A percentile compares a stretch with the other conserved stretches of the same genome.
phyloP scores from a whole-genome alignment of 2,888 invertebrate species.

The Sinelater perroti region DNA sequence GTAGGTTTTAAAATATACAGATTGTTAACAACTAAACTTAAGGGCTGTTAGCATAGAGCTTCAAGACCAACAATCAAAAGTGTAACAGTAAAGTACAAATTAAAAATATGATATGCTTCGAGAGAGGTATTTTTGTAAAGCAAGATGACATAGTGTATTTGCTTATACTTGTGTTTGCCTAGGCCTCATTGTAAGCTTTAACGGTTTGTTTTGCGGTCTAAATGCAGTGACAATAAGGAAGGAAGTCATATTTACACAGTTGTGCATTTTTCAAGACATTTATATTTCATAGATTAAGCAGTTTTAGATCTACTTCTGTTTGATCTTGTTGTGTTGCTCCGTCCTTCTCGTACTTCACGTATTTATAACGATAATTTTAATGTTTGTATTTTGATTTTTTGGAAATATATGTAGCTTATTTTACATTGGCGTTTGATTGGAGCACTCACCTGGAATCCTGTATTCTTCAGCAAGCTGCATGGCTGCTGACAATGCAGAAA shows the following conservation, averaged over 20 bases:
- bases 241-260: not conserved
- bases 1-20: too few species aligned
- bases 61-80: constrained; percentile 1
- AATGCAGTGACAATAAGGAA: too few species aligned
- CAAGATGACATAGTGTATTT: not conserved
- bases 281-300: too few species aligned
- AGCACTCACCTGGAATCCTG: constrained; percentile 73
- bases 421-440: not conserved
- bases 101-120: not conserved
- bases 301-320: not conserved
- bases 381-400: constrained; percentile 8
- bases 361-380: constrained; percentile 5
- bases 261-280: too few species aligned
- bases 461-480: constrained; percentile 69
- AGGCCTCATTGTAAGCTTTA: too few species aligned
- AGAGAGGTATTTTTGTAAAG: constrained; percentile 3
- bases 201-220: too few species aligned
- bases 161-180: too few species aligned
- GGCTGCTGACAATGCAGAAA: constrained; percentile 71
- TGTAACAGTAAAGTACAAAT: not conserved
- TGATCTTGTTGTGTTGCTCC: constrained; percentile 8
- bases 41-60: too few species aligned
- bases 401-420: constrained; percentile 5
- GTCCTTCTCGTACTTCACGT: constrained; percentile 8
- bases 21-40: too few species aligned